These are phyloP conservation scores for Schizotus pectinicornis DNA, from an alignment of 2,888 invertebrate species.

Conservation along the genomic window DNA sequence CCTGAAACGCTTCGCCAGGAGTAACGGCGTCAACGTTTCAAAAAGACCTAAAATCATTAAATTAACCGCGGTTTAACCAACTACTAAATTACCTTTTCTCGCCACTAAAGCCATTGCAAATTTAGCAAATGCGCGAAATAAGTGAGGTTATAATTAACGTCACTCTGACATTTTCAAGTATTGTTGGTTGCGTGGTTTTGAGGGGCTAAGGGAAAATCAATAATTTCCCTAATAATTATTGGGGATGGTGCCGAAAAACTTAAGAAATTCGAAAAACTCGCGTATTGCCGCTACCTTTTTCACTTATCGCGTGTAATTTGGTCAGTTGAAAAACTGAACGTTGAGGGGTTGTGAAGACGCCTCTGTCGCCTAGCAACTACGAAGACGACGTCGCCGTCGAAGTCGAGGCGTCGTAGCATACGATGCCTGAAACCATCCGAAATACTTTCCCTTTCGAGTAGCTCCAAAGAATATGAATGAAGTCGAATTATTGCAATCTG, in stretches of 20 bases:
- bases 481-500: constrained; percentile 83
- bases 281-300: too few species aligned
- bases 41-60: constrained; percentile 38
- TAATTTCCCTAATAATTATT: not conserved
- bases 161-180: not conserved
- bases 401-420: constrained; percentile 18
- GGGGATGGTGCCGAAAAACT: too few species aligned
- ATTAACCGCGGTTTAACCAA: not conserved
- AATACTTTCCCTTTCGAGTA: constrained; percentile 13
- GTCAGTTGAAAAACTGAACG: too few species aligned
- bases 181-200: constrained; percentile 18
- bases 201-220: constrained; percentile 17
- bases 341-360: not conserved
- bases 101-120: constrained; percentile 33
- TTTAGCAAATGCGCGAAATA: not conserved
- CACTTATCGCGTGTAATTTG: too few species aligned
- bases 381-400: constrained; percentile 17
- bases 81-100: constrained; percentile 30
- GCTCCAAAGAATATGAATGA: constrained; percentile 78
- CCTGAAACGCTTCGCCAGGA: constrained; percentile 68
- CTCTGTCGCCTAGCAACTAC: constrained; percentile 19
- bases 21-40: constrained; percentile 36
- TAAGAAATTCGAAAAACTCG: too few species aligned
- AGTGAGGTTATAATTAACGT: not conserved
- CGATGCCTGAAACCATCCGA: constrained; percentile 16